phyloP scores from a whole-genome alignment of 2,888 invertebrate genomes.

The Zelleria hepariella region DNA sequence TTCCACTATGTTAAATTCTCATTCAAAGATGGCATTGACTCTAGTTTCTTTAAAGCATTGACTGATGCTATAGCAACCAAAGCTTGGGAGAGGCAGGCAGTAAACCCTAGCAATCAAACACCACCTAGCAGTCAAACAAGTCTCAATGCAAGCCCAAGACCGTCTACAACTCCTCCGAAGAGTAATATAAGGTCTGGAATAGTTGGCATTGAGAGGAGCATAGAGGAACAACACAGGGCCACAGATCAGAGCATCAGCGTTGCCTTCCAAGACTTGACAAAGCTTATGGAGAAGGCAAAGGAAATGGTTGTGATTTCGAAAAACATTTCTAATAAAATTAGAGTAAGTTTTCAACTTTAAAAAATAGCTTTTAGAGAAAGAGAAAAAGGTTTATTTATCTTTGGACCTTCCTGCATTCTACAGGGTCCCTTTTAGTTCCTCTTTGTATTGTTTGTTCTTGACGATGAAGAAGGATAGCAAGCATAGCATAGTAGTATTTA shows the following conservation, averaged over 20 bases:
- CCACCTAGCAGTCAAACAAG: conserved; percentile 22
- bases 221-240: conserved; percentile 91
- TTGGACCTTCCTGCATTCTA: background rate
- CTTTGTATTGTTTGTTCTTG: too few species aligned
- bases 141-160: conserved; percentile 28
- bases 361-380: too few species aligned
- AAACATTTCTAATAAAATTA: conserved; percentile 92
- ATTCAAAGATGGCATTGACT: conserved; percentile 85
- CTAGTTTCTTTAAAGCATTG: conserved; percentile 74
- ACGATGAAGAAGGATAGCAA: too few species aligned
- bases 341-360: conserved; percentile 58
- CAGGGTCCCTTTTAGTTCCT: background rate
- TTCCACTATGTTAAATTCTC: conserved; percentile 86
- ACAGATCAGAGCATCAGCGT: conserved; percentile 92
- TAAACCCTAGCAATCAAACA: conserved; percentile 15
- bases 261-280: conserved; percentile 96
- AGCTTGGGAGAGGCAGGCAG: conserved; percentile 73
- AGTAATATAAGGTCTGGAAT: conserved; percentile 90
- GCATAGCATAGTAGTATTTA: too few species aligned
- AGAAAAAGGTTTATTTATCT: background rate
- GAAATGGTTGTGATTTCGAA: conserved; percentile 97
- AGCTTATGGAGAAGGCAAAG: conserved; percentile 96
- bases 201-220: conserved; percentile 93
- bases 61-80: conserved; percentile 75
- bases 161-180: conserved; percentile 38